These are phyloP conservation scores for Carpatolechia fugitivella DNA, from an alignment of 2,888 invertebrate species.

Conservation along the genomic window DNA sequence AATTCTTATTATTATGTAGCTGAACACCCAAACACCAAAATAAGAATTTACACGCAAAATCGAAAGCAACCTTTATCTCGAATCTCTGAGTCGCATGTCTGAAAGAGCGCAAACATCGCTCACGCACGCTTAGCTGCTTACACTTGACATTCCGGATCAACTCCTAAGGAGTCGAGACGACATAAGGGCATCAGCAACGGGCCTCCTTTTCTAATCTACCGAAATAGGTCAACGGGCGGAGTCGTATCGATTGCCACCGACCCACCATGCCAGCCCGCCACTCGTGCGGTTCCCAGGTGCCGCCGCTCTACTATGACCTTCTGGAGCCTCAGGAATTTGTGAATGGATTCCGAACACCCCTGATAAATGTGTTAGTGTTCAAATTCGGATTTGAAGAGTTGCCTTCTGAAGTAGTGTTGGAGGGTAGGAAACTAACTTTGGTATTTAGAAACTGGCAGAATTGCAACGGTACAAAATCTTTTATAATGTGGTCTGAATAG, in stretches of 20 bases:
- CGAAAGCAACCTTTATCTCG: not conserved
- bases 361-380: slow-evolving; percentile 7
- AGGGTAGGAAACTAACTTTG: not conserved
- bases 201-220: slow-evolving; percentile 47
- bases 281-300: slow-evolving; percentile 60
- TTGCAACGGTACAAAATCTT: too few relatives aligned
- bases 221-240: slow-evolving; percentile 71
- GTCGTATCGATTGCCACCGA: slow-evolving; percentile 66
- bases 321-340: slow-evolving; percentile 10
- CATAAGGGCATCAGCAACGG: slow-evolving; percentile 20
- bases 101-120: slow-evolving; percentile 3
- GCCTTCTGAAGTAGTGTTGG: not conserved
- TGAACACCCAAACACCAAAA: too few relatives aligned
- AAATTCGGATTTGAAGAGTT: not conserved
- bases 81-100: not conserved
- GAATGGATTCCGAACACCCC: slow-evolving; percentile 12
- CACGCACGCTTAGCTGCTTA: slow-evolving; percentile 12
- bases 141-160: slow-evolving; percentile 17
- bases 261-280: slow-evolving; percentile 42
- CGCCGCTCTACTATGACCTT: slow-evolving; percentile 15
- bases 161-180: slow-evolving; percentile 15
- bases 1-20: too few relatives aligned
- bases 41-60: not conserved
- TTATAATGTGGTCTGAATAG: too few relatives aligned
- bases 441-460: not conserved